phyloP scores from a whole-genome alignment of 2,888 invertebrate genomes.

The Drymonia ruficornis region DNA sequence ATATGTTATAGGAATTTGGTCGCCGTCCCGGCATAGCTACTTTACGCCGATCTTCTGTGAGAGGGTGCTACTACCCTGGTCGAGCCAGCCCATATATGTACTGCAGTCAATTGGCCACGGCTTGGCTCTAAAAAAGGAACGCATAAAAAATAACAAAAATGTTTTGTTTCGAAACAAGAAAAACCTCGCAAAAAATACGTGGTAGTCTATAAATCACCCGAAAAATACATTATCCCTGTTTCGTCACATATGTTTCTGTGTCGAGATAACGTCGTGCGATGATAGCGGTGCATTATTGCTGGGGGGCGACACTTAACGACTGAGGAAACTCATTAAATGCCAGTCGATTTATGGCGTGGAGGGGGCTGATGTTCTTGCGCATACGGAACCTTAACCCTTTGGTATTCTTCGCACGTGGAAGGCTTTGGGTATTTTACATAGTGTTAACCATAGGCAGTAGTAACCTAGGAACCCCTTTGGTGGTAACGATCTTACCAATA shows the following conservation, averaged over 20 bases:
- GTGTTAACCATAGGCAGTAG: background rate
- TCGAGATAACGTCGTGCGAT: conserved; percentile 69
- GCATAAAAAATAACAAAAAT: background rate
- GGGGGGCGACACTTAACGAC: conserved; percentile 70
- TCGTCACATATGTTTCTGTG: conserved; percentile 61
- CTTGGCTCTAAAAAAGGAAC: too few relatives aligned
- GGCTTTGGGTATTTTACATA: background rate
- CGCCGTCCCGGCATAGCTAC: too few relatives aligned
- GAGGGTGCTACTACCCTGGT: too few relatives aligned
- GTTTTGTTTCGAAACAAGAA: background rate
- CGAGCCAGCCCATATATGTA: too few relatives aligned
- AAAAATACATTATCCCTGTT: conserved; percentile 23
- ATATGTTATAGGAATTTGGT: too few relatives aligned
- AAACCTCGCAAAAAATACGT: background rate
- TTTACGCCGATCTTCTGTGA: too few relatives aligned
- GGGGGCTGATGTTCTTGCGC: conserved; percentile 50
- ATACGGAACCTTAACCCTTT: conserved; percentile 6
- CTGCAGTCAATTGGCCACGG: too few relatives aligned
- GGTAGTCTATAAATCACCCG: conserved; percentile 3
- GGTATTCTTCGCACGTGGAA: background rate
- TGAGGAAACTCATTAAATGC: conserved; percentile 80
- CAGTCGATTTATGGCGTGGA: conserved; percentile 69
- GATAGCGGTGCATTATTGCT: conserved; percentile 74
- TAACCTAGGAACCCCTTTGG: too few relatives aligned
- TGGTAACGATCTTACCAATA: too few relatives aligned